These are phyloP conservation scores for Oryctolagus cuniculus DNA, from an alignment of 2,113 vertebrate species.

Conservation along the genomic window mOryCun1.1 NC_091445.1:57151501-57152000, in stretches of 20 bases:
- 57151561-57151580: conserved; percentile 32
- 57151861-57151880: conserved; percentile 61
- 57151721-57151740: conserved; percentile 46
- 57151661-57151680: too few relatives aligned
- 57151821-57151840: conserved; percentile 37
- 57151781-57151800: conserved; percentile 48
- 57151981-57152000: not conserved
- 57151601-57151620: not conserved
- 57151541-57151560: conserved; percentile 44
- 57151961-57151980: not conserved
- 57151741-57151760: conserved; percentile 52
- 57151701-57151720: conserved; percentile 5
- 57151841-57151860: too few relatives aligned
- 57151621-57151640: not conserved
- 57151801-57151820: conserved; percentile 62
- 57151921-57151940: conserved; percentile 20
- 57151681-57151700: not conserved
- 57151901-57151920: conserved; percentile 40
- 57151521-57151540: conserved; percentile 28
- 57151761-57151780: conserved; percentile 73
- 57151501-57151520: not conserved
- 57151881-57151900: conserved; percentile 55
- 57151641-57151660: too few relatives aligned
- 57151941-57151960: conserved; percentile 54
- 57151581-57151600: not conserved